Evolutionary conservation across 2,113 vertebrate genomes (phyloP).

Genomic region (Ancistrus triradiatus): DNA sequence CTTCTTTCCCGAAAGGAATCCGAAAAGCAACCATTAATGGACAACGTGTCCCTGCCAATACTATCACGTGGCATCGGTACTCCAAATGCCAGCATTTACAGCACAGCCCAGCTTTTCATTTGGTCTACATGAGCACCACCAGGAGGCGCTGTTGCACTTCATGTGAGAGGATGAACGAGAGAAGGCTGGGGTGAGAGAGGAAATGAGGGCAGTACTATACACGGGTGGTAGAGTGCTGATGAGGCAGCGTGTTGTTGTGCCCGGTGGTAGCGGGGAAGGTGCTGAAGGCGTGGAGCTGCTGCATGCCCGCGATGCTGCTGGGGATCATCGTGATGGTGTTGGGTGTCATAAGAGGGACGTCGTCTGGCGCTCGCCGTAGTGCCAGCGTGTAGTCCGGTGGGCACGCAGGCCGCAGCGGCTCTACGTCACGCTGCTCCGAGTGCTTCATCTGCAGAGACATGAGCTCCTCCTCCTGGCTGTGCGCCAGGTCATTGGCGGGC

Average conservation of each 20-base stretch:
- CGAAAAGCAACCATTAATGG: slow-evolving; percentile 4
- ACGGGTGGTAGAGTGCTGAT: slow-evolving; percentile 88
- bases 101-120: slow-evolving; percentile 8
- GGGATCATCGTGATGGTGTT: slow-evolving; percentile 92
- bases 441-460: slow-evolving; percentile 88
- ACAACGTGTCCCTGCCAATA: slow-evolving; percentile 2
- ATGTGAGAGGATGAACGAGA: slow-evolving; percentile 28
- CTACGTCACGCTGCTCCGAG: slow-evolving; percentile 78
- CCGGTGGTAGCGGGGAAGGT: slow-evolving; percentile 75
- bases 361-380: slow-evolving; percentile 83
- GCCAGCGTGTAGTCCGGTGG: slow-evolving; percentile 90
- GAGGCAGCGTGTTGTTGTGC: slow-evolving; percentile 87
- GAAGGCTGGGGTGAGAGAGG: slow-evolving; percentile 44
- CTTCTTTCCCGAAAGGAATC: slow-evolving; percentile 4
- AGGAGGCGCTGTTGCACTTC: slow-evolving; percentile 46
- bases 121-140: slow-evolving; percentile 54
- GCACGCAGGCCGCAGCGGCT: slow-evolving; percentile 80
- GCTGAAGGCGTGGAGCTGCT: slow-evolving; percentile 84
- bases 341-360: slow-evolving; percentile 83
- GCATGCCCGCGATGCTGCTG: slow-evolving; percentile 81
- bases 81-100: slow-evolving; percentile 12
- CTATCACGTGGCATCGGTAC: slow-evolving; percentile 8
- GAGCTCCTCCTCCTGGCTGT: slow-evolving; percentile 86
- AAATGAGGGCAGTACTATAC: slow-evolving; percentile 77
- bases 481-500: slow-evolving; percentile 77